Conservation (phyloP, 2,113 vertebrate species). For the Pteruthius melanotis region DNA sequence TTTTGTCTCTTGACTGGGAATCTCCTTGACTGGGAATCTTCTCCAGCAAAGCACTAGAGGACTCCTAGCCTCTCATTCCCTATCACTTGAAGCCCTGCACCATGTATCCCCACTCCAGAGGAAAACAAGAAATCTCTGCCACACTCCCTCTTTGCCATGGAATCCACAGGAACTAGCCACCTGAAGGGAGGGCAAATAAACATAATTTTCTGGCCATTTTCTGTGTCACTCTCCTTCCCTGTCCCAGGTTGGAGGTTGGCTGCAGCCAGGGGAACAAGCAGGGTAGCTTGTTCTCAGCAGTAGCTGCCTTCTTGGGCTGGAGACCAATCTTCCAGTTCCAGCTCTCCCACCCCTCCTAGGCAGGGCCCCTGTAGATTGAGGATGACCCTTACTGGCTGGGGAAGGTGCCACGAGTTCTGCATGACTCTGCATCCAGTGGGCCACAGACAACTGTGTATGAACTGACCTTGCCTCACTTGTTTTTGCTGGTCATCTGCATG, state of each 20-base stretch:
- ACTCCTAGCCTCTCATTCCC: rapidly evolving
- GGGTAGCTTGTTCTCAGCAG: neutral
- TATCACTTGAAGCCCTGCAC: neutral
- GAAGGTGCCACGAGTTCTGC: neutral
- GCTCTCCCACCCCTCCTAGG: neutral
- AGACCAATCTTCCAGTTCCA: neutral
- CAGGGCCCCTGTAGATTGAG: neutral
- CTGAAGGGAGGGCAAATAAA: neutral
- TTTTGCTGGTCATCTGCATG: neutral
- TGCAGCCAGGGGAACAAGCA: neutral
- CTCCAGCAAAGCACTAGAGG: neutral
- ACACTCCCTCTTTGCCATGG: neutral
- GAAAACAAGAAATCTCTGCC: neutral
- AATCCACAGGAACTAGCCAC: neutral
- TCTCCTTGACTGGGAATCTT: neutral
- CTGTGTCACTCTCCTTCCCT: neutral
- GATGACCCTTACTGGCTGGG: neutral
- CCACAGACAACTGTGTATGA: neutral
- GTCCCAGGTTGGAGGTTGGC: neutral
- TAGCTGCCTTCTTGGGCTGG: neutral
- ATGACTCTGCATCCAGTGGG: neutral
- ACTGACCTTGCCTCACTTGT: neutral
- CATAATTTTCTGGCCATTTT: neutral
- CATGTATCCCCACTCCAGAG: neutral
- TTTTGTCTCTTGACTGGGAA: neutral